Percentiles rank a stretch among this genome's conserved stretches.
Conservation (phyloP, 2,888 invertebrate genomes). For the Yponomeuta cagnagella region DNA sequence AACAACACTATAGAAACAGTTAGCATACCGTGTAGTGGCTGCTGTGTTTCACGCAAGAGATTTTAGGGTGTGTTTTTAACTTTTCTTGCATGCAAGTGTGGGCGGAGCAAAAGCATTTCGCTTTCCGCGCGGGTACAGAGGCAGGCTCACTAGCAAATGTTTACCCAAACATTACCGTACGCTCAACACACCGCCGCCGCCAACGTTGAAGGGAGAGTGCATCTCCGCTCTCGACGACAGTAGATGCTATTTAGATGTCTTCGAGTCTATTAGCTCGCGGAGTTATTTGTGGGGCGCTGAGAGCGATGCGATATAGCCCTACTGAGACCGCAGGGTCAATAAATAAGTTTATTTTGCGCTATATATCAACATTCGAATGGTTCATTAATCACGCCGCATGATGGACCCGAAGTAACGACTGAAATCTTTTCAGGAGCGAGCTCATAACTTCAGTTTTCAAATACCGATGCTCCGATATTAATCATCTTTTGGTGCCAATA, state of each 20-base stretch:
- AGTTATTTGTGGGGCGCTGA: conserved; percentile 53
- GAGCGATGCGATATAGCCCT: conserved; percentile 8
- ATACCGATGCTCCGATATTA: neutral
- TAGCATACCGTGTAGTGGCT: neutral
- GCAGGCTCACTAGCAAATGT: conserved; percentile 43
- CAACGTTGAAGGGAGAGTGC: neutral
- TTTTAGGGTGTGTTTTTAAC: neutral
- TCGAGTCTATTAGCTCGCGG: conserved; percentile 23
- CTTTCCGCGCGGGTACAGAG: conserved; percentile 9
- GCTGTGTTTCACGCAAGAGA: neutral
- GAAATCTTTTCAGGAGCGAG: neutral
- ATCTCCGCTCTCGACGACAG: conserved; percentile 40
- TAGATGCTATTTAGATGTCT: conserved; percentile 49
- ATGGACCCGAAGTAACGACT: neutral
- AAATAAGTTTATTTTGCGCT: neutral
- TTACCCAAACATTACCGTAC: conserved; percentile 41
- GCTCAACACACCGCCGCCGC: conserved; percentile 22
- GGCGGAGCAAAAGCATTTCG: neutral
- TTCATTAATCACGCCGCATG: neutral
- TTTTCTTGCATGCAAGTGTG: neutral
- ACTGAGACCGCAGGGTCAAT: neutral
- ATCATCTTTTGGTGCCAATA: neutral
- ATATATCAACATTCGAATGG: neutral
- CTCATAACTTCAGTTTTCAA: neutral
- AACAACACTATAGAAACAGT: neutral